These are phyloP conservation scores for Artibeus jamaicensis DNA, from an alignment of 2,797 vertebrate genomes.

Conservation along the genomic window DNA sequence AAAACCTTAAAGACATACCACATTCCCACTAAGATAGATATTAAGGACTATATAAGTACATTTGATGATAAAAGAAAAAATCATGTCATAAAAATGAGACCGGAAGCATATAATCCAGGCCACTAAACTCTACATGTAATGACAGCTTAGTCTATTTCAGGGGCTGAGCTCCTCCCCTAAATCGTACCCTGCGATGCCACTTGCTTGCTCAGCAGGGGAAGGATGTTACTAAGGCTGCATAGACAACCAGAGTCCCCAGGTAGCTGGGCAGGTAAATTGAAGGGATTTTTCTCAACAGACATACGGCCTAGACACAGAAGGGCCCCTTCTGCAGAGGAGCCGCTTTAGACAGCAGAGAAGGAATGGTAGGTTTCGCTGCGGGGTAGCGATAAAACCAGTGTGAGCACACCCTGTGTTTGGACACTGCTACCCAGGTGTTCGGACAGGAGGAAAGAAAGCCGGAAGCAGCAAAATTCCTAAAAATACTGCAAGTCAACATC, in stretches of 20 bases:
- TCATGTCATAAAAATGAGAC: neutral
- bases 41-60: neutral
- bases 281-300: neutral
- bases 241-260: neutral
- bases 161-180: neutral
- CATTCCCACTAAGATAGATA: neutral
- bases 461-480: neutral
- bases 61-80: slow-evolving; percentile 5
- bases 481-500: neutral
- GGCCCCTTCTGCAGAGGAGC: neutral
- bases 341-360: neutral
- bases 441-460: neutral
- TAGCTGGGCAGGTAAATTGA: neutral
- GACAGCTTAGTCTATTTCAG: slow-evolving; percentile 11
- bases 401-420: neutral
- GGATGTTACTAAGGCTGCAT: neutral
- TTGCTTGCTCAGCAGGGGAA: neutral
- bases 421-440: neutral
- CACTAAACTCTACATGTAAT: neutral
- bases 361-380: neutral
- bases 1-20: neutral
- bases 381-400: neutral
- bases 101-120: neutral
- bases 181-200: neutral
- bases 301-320: neutral